Base-by-base conservation (phyloP, 2,113 vertebrate species). In the Syngnathus scovelli region DNA sequence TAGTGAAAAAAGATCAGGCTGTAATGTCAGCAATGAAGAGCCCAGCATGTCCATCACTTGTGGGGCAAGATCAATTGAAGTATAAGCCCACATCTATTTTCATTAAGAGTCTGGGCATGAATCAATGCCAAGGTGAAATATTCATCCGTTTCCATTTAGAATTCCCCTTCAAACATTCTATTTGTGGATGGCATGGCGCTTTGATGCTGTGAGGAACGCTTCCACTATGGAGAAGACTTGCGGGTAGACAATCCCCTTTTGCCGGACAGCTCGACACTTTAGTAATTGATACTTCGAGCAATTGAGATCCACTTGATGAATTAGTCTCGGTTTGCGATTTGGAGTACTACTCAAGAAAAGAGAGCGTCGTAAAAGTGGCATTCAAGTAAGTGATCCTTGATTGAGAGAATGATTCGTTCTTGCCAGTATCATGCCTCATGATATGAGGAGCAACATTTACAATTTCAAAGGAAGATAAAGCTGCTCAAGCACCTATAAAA, bases 91-190 rank as follows among this genome's bases (percentile, higher is more conserved):
- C 66, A 69, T 61, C 66, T 66, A 66, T 79, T 73, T 74, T 74
- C 67, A 81, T 78, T 83, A 72, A 75, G 36, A 6, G 66, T 78
- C 75, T 82, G 77, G 80, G 76, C 70, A 80, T 78, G 77, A 89
- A 86, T 91, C 84, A 85, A 84, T 80, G 75, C 36, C 49, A 75
- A 88, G 78, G 90, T 92, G 81, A 92, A 92, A 92, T 91, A 92
- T 91, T 90, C 77, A 91, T 91, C 72, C 7, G 82, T 75, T 86
- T 85, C 76, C 75, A 91, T 92, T 90, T 88, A 88, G 86, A 87
- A 92, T 92, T 92, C 90, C 74, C 83, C 88, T 92, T 92, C 80
- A 92, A 89, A 86, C 77, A 65, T 79, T 78, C 79, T 86, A 83
- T 90, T 89, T 89, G 85, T 82, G 84, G 83, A 80, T 69, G 70